Base-by-base conservation (phyloP, 2,113 vertebrate species). In the Anser brachyrhynchus region DNA sequence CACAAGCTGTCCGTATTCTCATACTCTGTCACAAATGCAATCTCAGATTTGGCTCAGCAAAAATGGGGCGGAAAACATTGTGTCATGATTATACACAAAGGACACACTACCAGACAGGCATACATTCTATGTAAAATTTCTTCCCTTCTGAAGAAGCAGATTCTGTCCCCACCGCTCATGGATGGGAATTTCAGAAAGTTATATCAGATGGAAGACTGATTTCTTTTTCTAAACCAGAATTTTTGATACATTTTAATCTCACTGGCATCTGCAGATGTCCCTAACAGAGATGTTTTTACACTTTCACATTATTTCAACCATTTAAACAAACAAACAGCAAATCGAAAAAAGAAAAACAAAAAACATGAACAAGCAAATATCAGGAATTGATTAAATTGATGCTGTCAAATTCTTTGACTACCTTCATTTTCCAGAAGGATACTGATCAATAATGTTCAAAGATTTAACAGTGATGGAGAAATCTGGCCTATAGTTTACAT, bases 311-410 rank as follows among this genome's bases (percentile, higher is more conserved):
- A 49, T 75, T 70, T 17, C 25, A 78, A 58, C 28, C 26, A 46
- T 46, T 83, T 57, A 39, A 79, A 51, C 49, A 51, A 87, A 35
- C 58, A 37, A 18, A 9, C 17, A 67, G 20, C 28, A 65, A 28
- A 11, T 13, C 7, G 18, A 43, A 31, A 39, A 16, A 2, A 10
- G 5, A 8, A 66, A 55, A 11, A 39, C 37, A 39, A 51, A 7
- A 51, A 37, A 13, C 5, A 88, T 62, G 88, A 31, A 8, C 54
- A 88, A 67, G 37, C 6, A 88, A 75, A 76, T 4, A 3, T 43
- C 66, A 87, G 19, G 28, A 12, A 88, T 93, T 87, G 13, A 88
- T 93, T 85, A 84, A 83, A 94, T 20, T 55, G 44, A 93, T 52
- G 64, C 41, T 55, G 25, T 78, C 41, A 87, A 88, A 84, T 73